A percentile compares a stretch with the other conserved stretches of the same genome.
phyloP scores from a whole-genome alignment of 2,888 invertebrate genomes.

The Miltochrista miniata region DNA sequence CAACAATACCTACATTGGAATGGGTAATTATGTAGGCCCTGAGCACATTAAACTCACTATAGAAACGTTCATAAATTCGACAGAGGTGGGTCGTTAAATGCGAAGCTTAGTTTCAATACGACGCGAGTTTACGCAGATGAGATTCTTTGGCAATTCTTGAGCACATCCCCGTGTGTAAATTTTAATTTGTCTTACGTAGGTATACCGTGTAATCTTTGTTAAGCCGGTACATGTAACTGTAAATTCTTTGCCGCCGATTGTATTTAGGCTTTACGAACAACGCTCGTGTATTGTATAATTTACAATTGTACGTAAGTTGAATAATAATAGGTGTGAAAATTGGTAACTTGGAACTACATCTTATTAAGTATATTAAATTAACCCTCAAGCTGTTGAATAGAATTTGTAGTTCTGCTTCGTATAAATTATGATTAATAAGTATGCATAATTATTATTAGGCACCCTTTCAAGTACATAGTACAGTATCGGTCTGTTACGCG shows the following conservation, averaged over 20 bases:
- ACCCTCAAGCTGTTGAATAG: too few species aligned
- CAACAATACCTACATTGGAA: conserved; percentile 12
- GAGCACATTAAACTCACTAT: conserved; percentile 13
- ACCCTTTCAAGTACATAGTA: too few species aligned
- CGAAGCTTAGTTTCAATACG: conserved; percentile 50
- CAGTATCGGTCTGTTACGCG: too few species aligned
- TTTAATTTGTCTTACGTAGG: conserved; percentile 24
- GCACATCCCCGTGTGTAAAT: conserved; percentile 46
- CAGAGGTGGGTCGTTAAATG: conserved; percentile 37
- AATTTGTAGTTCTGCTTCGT: too few species aligned
- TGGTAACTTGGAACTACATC: too few species aligned
- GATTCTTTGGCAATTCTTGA: conserved; percentile 49
- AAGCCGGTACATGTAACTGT: background rate
- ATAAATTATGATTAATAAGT: too few species aligned
- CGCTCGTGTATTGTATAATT: too few species aligned
- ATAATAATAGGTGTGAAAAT: too few species aligned
- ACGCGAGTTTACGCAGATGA: conserved; percentile 54
- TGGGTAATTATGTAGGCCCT: conserved; percentile 13
- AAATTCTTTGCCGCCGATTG: conserved; percentile 12
- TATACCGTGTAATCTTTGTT: conserved; percentile 13
- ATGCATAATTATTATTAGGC: too few species aligned
- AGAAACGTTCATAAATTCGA: conserved; percentile 18
- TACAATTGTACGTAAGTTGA: too few species aligned
- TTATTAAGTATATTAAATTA: too few species aligned
- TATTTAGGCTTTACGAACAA: background rate